These are phyloP conservation scores for Carcina quercana DNA, from an alignment of 2,888 invertebrate species.

Conservation along the genomic window DNA sequence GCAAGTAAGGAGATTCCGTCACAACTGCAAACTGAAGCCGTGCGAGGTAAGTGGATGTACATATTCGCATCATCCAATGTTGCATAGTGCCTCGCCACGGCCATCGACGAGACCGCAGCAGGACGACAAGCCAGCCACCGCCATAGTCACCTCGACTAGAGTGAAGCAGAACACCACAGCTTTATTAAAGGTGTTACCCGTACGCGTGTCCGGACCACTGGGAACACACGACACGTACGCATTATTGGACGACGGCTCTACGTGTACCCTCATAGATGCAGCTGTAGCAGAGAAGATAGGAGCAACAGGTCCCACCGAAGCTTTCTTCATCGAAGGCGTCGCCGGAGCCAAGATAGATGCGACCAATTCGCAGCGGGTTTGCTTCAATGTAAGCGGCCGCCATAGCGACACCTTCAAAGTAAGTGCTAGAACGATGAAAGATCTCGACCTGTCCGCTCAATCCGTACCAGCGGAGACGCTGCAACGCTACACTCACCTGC, in stretches of 20 bases:
- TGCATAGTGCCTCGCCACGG: background rate
- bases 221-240: too few species aligned
- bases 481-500: background rate
- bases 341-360: conserved; percentile 1
- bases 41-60: background rate
- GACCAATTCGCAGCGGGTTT: background rate
- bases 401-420: conserved; percentile 1
- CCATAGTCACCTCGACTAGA: background rate
- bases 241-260: too few species aligned
- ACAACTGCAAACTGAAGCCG: background rate
- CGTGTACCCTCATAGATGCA: too few species aligned
- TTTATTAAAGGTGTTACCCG: too few species aligned
- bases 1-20: background rate
- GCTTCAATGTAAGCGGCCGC: background rate
- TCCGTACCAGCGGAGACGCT: background rate
- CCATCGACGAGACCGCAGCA: background rate
- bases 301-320: too few species aligned
- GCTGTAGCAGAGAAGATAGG: too few species aligned
- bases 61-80: background rate
- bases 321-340: conserved; percentile 4
- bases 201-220: too few species aligned
- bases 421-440: background rate
- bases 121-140: background rate
- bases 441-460: background rate
- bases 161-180: background rate